phyloP scores from a whole-genome alignment of 2,113 vertebrate genomes.

The Vulpes vulpes region DNA sequence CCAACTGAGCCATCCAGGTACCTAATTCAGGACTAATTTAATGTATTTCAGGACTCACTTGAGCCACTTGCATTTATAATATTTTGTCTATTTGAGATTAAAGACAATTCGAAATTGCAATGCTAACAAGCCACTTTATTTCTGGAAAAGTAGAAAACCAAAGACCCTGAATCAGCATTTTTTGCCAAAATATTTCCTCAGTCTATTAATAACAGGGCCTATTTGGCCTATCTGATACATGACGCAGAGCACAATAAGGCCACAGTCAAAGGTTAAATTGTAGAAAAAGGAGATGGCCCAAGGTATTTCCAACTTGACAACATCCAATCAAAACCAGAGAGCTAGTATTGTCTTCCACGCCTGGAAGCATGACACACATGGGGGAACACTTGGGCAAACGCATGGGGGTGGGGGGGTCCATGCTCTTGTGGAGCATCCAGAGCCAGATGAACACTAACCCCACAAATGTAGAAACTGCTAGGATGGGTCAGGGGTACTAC shows the following conservation, averaged over 20 bases:
- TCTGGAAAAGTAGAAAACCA: neutral
- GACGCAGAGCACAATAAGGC: neutral
- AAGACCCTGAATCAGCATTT: neutral
- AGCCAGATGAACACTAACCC: neutral
- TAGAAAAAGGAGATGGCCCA: neutral
- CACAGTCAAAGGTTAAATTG: neutral
- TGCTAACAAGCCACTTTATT: neutral
- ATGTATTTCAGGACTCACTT: neutral
- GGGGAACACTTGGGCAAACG: neutral
- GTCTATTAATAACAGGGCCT: neutral
- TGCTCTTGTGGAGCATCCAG: neutral
- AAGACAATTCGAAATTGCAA: neutral
- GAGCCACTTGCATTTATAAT: neutral
- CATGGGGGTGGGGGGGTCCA: neutral
- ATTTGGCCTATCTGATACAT: neutral
- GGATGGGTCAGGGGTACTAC: neutral
- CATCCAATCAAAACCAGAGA: neutral
- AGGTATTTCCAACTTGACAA: neutral
- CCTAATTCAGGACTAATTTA: neutral
- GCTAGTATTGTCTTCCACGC: accelerated
- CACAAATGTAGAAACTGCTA: neutral
- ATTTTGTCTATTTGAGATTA: neutral
- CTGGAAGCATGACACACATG: neutral
- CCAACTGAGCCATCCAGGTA: too few species aligned
- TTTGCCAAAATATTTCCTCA: neutral